Evolutionary conservation across 2,888 invertebrate genomes (phyloP), one percentile per base, ranked within the genome.

Genomic region (Antheraea assamensis): DNA sequence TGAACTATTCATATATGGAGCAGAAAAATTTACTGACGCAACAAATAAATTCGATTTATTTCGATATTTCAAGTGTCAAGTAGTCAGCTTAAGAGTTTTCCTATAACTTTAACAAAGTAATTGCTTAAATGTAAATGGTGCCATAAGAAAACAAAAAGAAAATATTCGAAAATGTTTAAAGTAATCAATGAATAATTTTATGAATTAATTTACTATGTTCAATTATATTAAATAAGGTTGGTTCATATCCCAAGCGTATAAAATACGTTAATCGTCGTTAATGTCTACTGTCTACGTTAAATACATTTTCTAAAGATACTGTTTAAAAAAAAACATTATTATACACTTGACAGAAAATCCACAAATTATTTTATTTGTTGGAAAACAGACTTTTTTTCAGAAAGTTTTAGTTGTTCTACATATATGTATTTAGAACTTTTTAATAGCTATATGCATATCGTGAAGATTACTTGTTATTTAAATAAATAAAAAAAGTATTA

Each of bases 11-110:
- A 55, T 52, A 52, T 52, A 42, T 21, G 49, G 19, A 42, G 13
- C 13, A 35, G 42, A 13, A 42, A 42, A 42, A 19, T 19, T 52
- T 21, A 19, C n/a, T n/a, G n/a, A n/a, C 10, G 24, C 24, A 7
- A 58, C 58, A n/a, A 58, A 24, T n/a, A 10, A 58, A 58, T 58
- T 1, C 10, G 30, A 30, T 64, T 17, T 64, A 2, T 30, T 30
- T 30, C 30, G 30, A 64, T 64, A 64, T 64, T 30, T 64, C 27
- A 64, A 30, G 15, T 64, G 61, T 64, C 61, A 30, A 64, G 61
- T 64, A 17, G 27, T 30, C 61, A 30, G 30, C 61, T 64, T 64
- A 64, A 64, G 61, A 64, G 30, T 30, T 64, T 64, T 15, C 17
- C 61, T 61, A 0, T 27, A 61, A 61, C 61, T 64, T 30, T 30